Conservation (phyloP, 1,140 invertebrate genomes). For the Ceratina calcarata region DNA sequence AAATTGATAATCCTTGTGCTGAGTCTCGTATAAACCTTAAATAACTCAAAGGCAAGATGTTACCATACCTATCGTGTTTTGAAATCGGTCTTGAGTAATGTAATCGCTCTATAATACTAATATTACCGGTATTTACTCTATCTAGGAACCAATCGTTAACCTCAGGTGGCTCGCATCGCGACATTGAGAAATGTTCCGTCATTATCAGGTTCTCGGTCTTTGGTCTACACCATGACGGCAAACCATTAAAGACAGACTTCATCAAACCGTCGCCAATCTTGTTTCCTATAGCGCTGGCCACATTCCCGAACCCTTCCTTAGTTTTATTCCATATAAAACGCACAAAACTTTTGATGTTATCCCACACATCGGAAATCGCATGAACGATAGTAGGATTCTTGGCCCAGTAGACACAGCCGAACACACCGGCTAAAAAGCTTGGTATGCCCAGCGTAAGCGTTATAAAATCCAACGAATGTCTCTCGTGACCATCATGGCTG, state of each 20-base stretch:
- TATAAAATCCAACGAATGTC: not conserved
- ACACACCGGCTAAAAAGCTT: not conserved
- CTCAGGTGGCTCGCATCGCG: not conserved
- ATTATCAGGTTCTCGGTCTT: not conserved
- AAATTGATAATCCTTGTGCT: not conserved
- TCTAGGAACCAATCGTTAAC: not conserved
- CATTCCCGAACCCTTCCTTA: no score
- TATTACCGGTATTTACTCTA: not conserved
- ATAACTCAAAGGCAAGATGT: not conserved
- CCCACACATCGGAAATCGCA: not conserved
- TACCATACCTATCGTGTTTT: not conserved
- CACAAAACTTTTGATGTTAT: not conserved
- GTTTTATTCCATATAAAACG: no score
- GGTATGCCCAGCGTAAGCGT: not conserved
- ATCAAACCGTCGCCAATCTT: not conserved
- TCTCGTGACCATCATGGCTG: not conserved
- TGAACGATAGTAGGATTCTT: no score
- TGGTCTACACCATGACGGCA: not conserved
- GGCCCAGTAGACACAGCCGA: not conserved
- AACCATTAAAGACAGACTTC: not conserved
- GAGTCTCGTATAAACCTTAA: not conserved
- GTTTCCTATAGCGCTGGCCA: no score
- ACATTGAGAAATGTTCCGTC: no score
- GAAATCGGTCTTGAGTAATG: no score
- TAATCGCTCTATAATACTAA: not conserved